These are phyloP conservation scores for Capreolus pygargus DNA, from an alignment of 2,113 vertebrate species.

Conservation along the genomic window DNA sequence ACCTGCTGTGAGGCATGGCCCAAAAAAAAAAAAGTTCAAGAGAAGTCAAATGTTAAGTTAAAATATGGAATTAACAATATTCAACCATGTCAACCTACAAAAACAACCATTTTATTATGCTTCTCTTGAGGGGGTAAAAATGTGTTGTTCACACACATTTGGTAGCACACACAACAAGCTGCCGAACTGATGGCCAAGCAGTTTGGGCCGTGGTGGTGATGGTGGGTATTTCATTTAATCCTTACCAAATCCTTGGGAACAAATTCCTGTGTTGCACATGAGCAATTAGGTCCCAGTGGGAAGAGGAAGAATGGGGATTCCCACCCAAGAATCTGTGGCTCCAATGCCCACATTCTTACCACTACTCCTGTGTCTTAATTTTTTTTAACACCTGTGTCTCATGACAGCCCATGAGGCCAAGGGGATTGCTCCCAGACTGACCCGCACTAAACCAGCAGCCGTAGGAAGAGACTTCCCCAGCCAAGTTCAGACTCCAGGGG, in stretches of 20 bases:
- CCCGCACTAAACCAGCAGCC: fast-evolving
- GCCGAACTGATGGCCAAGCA: neutral
- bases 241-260: neutral
- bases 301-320: neutral
- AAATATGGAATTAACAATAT: neutral
- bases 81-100: neutral
- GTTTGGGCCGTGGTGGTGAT: neutral
- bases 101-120: neutral
- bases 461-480: neutral
- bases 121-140: neutral
- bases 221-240: neutral
- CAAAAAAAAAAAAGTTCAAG: neutral
- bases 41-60: neutral
- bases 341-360: fast-evolving
- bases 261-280: neutral
- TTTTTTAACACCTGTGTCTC: neutral
- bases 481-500: neutral
- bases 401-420: neutral
- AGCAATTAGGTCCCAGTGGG: neutral
- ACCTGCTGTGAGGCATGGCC: neutral
- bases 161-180: neutral
- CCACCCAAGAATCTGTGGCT: neutral
- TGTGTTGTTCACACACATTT: too few relatives aligned
- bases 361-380: neutral
- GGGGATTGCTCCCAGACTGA: neutral